Evolutionary conservation across 2,113 vertebrate species (phyloP), one percentile per base, ranked within the genome.

Genomic region (Phalacrocorax aristotelis): DNA sequence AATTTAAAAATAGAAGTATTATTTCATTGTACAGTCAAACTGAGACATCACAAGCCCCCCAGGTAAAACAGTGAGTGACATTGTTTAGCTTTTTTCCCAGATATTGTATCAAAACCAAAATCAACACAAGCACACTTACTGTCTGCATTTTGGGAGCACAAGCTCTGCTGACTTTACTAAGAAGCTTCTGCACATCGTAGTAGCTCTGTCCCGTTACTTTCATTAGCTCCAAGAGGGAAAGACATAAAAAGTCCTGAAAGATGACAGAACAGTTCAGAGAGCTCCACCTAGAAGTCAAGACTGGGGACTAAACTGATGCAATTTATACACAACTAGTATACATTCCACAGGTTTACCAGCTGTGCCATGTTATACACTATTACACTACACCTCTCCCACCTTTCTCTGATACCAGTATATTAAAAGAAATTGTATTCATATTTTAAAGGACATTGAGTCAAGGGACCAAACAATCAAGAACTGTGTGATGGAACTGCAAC

Each of bases 141-240:
- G 98, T 98, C 93, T 97, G 97, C 98, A 99, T 98, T 92, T 79
- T 95, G 51, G 98, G 98, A 51, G 98, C 98, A 95, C 98, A 99
- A 55, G 98, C 98, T 89, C 34, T 95, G 87, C 98, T 99, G 84
- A 99, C 98, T 87, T 96, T 71, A 87, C 61, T 49, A 42, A 98
- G 91, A 95, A 99, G 97, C n/a, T 98, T 97, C 70, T 95, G 95
- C 44, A 98, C 98, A 84, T 97, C 95, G n/a, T 60, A 70, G 80
- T 98, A 98, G 95, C 95, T 98, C 94, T 98, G 98, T 44, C 98
- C 98, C 0, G 98, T 98, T 77, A 98, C 76, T 36, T 98, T 98
- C 98, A 98, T 98, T 27, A 99, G 96, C 54, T 98, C 98, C 97
- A 98, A 55, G 8, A 98, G 46, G 2, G 98, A 98, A 83, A 98